Evolutionary conservation across 2,113 vertebrate species (phyloP), one percentile per base, ranked within the genome.

Genomic region (Anhinga anhinga): DNA sequence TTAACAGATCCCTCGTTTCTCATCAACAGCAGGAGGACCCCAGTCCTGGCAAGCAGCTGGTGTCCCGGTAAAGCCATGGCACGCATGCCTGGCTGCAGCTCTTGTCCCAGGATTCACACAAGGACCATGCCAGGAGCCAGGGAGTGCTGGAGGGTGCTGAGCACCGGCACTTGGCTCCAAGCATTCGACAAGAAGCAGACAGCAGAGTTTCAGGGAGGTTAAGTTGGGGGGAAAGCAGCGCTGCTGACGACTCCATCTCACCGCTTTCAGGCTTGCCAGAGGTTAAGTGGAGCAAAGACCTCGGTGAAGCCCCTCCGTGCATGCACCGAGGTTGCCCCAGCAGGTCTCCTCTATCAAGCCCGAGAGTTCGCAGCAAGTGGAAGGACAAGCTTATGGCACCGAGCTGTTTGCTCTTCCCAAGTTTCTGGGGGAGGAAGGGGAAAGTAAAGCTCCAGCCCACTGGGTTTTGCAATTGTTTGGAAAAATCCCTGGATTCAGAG

Each of bases 401-500:
- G 11, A 90, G 30, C 59, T 89, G 22, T 95, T 73, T 77, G 80
- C 79, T 96, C 53, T 88, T 74, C 45, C 53, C 58, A 70, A 79
- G 49, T 83, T 93, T 95, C 88, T 25, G 4, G 40, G 77, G 27
- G 22, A 63, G 78, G 85, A 88, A 87, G 18, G n/a, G 34, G 66
- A 94, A 91, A 91, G 88, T 13, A 61, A 78, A 82, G n/a, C 77
- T 94, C 30, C 32, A 62, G 59, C 34, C 40, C 3, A 3, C 9
- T 38, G 63, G n/a, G 65, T 91, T 91, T 91, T 91, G 67, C 82
- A 90, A 94, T 79, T 67, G 72, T 90, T 94, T 94, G 76, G 86
- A 97, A 96, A 92, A 86, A 88, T 50, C 91, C 76, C 80, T 73
- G 78, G 76, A 78, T 77, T 71, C 25, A 45, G 45, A 80, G 63